These are phyloP conservation scores for Ornithoptera alexandrae DNA, from an alignment of 2,888 invertebrate species.

Conservation along the genomic window DNA sequence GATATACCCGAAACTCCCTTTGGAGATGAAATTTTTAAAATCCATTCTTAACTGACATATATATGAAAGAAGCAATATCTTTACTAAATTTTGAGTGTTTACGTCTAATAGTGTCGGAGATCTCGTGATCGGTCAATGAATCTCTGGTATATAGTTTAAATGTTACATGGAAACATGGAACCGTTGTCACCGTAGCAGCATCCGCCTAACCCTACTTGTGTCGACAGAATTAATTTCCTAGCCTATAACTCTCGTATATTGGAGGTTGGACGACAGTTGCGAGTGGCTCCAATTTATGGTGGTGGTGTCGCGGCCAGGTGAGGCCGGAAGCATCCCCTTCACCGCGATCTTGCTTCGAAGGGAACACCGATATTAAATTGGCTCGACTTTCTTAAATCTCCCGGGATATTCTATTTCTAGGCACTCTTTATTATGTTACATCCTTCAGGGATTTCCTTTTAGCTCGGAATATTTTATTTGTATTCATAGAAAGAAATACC, in stretches of 20 bases:
- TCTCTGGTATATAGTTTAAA: background rate
- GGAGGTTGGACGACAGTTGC: slow-evolving; percentile 71
- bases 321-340: slow-evolving; percentile 31
- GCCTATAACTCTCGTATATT: slow-evolving; percentile 78
- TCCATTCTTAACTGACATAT: no score
- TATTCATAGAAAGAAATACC: slow-evolving; percentile 21
- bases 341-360: slow-evolving; percentile 28
- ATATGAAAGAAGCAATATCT: no score
- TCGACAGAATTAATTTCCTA: slow-evolving; percentile 79
- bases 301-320: slow-evolving; percentile 65
- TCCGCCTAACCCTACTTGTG: slow-evolving; percentile 69
- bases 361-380: slow-evolving; percentile 35
- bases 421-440: slow-evolving; percentile 20
- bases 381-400: slow-evolving; percentile 32
- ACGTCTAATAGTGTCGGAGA: no score
- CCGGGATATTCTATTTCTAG: slow-evolving; percentile 25
- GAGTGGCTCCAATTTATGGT: slow-evolving; percentile 72
- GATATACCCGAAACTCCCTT: no score
- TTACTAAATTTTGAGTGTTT: no score
- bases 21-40: no score
- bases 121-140: no score
- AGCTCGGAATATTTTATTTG: slow-evolving; percentile 25
- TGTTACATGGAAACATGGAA: background rate
- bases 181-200: slow-evolving; percentile 41
- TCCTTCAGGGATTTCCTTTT: slow-evolving; percentile 18